Conservation (phyloP, 2,797 vertebrate species). For the Rhadinocentrus ornatus region DNA sequence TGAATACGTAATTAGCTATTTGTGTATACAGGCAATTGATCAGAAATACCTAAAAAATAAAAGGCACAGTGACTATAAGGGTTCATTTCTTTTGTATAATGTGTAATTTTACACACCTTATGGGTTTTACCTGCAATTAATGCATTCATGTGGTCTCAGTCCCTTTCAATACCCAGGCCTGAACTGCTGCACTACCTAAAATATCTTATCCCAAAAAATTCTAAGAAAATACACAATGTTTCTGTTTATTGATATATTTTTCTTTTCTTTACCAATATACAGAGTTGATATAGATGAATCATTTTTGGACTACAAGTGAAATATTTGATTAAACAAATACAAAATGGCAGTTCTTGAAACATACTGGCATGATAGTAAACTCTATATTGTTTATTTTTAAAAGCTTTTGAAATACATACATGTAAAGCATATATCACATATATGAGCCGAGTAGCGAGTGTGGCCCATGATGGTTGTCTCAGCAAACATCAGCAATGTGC, state of each 20-base stretch:
- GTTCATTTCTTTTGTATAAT: too few relatives aligned
- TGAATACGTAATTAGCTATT: too few relatives aligned
- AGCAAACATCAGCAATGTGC: neutral
- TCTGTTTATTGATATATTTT: constrained; percentile 45
- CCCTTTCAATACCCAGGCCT: too few relatives aligned
- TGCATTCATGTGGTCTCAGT: too few relatives aligned
- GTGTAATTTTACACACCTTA: too few relatives aligned
- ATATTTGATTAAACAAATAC: constrained; percentile 54
- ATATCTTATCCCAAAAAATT: neutral
- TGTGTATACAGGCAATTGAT: too few relatives aligned
- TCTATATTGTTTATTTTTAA: constrained; percentile 38
- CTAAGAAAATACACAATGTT: constrained; percentile 21
- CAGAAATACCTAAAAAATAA: too few relatives aligned
- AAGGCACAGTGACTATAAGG: too few relatives aligned
- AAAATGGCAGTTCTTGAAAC: constrained; percentile 53
- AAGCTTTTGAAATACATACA: constrained; percentile 51
- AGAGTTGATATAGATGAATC: constrained; percentile 49
- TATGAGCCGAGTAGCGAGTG: constrained; percentile 35
- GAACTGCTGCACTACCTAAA: neutral
- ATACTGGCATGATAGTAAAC: constrained; percentile 41
- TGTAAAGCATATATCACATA: constrained; percentile 58
- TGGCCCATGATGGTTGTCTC: constrained; percentile 14
- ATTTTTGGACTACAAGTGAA: constrained; percentile 48
- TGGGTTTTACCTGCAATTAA: too few relatives aligned
- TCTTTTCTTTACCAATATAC: constrained; percentile 40